Evolutionary conservation across 2,888 invertebrate species (phyloP).

Genomic region (Enchytraeus crypticus): DNA sequence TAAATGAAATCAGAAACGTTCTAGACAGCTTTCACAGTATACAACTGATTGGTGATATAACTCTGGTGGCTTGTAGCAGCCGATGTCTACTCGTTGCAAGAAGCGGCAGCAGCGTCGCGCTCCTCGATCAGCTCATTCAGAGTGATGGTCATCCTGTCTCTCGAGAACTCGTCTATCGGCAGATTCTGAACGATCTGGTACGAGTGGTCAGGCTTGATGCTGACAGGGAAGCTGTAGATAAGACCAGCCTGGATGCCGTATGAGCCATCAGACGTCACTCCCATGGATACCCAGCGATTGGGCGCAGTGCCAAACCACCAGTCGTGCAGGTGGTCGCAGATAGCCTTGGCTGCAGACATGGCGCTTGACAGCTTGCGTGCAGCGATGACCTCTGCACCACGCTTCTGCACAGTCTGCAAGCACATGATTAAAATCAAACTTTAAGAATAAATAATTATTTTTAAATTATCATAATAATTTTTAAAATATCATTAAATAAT

Average conservation of each 20-base stretch:
- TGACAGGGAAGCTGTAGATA: conserved; percentile 91
- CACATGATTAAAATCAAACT: too few relatives aligned
- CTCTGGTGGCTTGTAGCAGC: too few relatives aligned
- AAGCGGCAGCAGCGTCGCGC: conserved; percentile 66
- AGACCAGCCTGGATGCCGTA: conserved; percentile 82
- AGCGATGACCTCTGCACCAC: conserved; percentile 92
- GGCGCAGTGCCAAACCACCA: conserved; percentile 79
- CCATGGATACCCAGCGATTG: conserved; percentile 73
- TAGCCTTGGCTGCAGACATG: conserved; percentile 97
- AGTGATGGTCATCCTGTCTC: conserved; percentile 72
- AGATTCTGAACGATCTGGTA: conserved; percentile 73
- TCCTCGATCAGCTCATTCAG: conserved; percentile 82
- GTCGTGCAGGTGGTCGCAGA: conserved; percentile 91
- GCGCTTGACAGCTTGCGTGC: conserved; percentile 97
- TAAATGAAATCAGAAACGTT: too few relatives aligned
- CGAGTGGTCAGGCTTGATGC: conserved; percentile 49
- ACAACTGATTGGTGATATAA: too few relatives aligned
- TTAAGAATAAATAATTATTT: too few relatives aligned
- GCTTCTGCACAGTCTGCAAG: conserved; percentile 83
- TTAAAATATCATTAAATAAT: too few relatives aligned
- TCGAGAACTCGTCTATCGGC: conserved; percentile 70
- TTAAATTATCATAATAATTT: too few relatives aligned
- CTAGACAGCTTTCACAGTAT: too few relatives aligned
- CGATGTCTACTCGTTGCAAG: conserved; percentile 19
- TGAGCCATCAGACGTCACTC: conserved; percentile 87